A percentile compares a stretch with the other conserved stretches of the same genome.
These are phyloP conservation scores for Alloscopus bannaensis DNA, from an alignment of 2,888 invertebrate genomes.

Conservation along the genomic window DNA sequence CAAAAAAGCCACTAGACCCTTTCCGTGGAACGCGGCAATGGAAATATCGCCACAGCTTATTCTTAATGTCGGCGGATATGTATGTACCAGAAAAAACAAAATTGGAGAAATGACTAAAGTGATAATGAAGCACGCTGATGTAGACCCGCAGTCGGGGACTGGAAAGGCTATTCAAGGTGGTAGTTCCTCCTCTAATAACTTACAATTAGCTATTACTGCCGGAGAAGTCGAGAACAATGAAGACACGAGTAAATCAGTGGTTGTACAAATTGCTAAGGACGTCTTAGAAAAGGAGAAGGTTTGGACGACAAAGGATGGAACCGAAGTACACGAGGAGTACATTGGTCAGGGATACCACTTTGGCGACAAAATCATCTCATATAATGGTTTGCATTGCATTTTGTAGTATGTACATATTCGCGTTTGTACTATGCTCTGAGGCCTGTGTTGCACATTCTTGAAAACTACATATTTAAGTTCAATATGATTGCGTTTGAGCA, in stretches of 20 bases:
- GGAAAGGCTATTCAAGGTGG: too few relatives aligned
- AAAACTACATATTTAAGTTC: neutral
- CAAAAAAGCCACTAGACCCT: conserved; percentile 40
- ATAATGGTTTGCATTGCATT: too few relatives aligned
- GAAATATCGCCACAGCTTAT: conserved; percentile 65
- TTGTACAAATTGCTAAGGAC: conserved; percentile 46
- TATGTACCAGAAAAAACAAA: conserved; percentile 65
- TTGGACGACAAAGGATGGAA: conserved; percentile 38
- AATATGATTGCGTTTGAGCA: conserved; percentile 20
- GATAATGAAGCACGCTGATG: conserved; percentile 36
- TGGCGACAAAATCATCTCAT: conserved; percentile 66
- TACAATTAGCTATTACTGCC: neutral
- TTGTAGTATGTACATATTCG: too few relatives aligned
- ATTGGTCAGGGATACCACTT: conserved; percentile 65
- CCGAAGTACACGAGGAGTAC: conserved; percentile 52
- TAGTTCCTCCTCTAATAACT: too few relatives aligned
- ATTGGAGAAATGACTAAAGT: conserved; percentile 36
- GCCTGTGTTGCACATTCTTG: neutral
- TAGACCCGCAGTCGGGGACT: neutral
- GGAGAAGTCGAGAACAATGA: neutral
- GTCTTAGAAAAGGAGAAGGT: conserved; percentile 54
- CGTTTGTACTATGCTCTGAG: too few relatives aligned
- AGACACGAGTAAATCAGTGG: conserved; percentile 26
- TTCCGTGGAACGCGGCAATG: conserved; percentile 60
- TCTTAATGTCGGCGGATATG: conserved; percentile 64